These are phyloP conservation scores for Cherax quadricarinatus DNA, from an alignment of 1,140 invertebrate species.

Conservation along the genomic window DNA sequence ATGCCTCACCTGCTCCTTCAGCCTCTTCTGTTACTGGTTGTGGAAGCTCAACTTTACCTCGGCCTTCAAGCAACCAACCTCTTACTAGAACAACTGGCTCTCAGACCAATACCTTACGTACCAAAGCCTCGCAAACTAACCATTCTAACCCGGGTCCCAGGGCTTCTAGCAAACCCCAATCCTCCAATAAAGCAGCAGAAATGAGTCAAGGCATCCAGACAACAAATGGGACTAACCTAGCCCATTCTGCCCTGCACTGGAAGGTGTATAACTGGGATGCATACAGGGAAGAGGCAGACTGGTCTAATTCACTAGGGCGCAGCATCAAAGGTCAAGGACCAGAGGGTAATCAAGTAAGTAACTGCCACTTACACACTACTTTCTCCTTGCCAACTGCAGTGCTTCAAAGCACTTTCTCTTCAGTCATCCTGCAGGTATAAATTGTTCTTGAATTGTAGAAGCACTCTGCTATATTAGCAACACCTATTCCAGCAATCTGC, in stretches of 20 bases:
- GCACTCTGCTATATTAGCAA: not conserved
- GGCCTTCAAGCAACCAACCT: conserved; percentile 14
- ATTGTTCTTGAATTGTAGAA: not conserved
- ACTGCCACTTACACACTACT: not conserved
- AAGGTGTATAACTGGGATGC: conserved; percentile 68
- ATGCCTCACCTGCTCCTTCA: conserved; percentile 37
- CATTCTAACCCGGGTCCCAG: conserved; percentile 37
- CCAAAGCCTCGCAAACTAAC: conserved; percentile 62
- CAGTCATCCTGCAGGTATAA: not conserved
- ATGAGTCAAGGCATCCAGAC: conserved; percentile 27
- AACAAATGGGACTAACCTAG: conserved; percentile 53
- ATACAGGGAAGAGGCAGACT: conserved; percentile 60
- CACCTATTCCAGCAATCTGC: not conserved
- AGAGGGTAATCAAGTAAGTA: conserved; percentile 64
- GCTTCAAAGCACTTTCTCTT: not conserved
- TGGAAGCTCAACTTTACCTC: conserved; percentile 22
- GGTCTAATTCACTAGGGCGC: conserved; percentile 58
- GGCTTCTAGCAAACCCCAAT: conserved; percentile 44
- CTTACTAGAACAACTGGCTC: conserved; percentile 45
- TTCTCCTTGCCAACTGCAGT: not conserved
- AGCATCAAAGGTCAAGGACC: conserved; percentile 43
- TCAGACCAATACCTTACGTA: conserved; percentile 46
- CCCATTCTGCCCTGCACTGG: conserved; percentile 68
- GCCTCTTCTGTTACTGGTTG: conserved; percentile 20
- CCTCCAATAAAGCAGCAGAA: conserved; percentile 38